Evolutionary conservation across 1,140 invertebrate genomes (phyloP).

Genomic region (Caenorhabditis brenneri): DNA sequence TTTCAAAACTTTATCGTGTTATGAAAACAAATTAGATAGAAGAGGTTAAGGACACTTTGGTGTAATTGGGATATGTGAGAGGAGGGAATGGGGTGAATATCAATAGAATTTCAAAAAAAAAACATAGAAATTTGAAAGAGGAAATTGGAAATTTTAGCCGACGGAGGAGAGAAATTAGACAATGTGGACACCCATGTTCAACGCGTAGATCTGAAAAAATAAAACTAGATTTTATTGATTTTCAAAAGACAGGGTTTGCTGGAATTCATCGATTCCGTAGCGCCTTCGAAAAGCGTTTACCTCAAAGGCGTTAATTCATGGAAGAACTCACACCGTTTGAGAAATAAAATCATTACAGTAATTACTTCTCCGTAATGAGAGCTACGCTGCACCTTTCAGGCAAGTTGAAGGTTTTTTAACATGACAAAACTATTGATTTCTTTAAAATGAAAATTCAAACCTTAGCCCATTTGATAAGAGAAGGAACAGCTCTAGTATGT

Average conservation of each 20-base stretch:
- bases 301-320: too few species aligned
- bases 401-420: too few species aligned
- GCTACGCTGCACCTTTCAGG: too few species aligned
- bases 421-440: too few species aligned
- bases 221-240: too few species aligned
- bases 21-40: background rate
- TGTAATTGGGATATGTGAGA: background rate
- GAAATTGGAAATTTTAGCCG: background rate
- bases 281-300: too few species aligned
- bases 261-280: too few species aligned
- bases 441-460: too few species aligned
- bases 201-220: conserved; percentile 55
- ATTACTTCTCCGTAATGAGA: too few species aligned
- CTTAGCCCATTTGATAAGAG: conserved; percentile 55
- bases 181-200: conserved; percentile 57
- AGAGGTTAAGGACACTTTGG: background rate
- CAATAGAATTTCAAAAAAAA: background rate
- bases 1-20: background rate
- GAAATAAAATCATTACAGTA: too few species aligned
- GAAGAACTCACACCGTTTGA: too few species aligned
- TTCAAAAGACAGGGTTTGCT: background rate
- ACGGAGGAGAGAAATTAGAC: conserved; percentile 33
- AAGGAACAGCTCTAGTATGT: conserved; percentile 57
- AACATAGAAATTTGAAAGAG: background rate
- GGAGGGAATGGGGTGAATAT: background rate